Base-by-base conservation (phyloP, 2,113 vertebrate species). In the Himantopus leucocephalus region DNA sequence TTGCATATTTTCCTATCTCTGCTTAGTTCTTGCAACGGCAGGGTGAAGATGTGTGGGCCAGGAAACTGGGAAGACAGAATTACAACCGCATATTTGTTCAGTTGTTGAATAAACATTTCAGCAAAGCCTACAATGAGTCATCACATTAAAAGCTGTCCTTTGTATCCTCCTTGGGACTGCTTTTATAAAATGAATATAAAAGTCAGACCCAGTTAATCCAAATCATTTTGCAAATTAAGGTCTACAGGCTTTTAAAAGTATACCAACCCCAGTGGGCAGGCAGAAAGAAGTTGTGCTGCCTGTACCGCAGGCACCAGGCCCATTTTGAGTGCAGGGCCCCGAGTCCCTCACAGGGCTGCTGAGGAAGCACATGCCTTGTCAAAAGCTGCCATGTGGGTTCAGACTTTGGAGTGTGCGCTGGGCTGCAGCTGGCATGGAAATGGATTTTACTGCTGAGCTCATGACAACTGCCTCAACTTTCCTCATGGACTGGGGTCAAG, bases 201-300 rank as follows among this genome's bases (percentile, higher is more conserved):
- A 92, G 72, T 82, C 94, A 94, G 86, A n/a, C 9, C 27, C 58
- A 34, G 64, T 74, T 88, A 90, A 78, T 55, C 19, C 37, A 87
- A 83, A 66, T 58, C 6, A 21, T 85, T 85, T 89, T 93, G n/a
- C 70, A 87, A 64, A 72, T 78, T 80, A 35, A 76, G 27, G n/a
- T 58, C 72, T 88, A n/a, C 34, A 41, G 50, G 73, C 53, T 77
- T 85, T 93, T 67, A 87, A 90, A 80, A 94, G 81, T 80, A 60
- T 10, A 13, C 29, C 52, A 41, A 43, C 6, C 50, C 84, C 45
- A 3, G 47, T 4, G 58, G 60, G 47, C 52, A 32, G 34, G 37
- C 67, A 77, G 56, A 20, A 45, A n/a, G 39, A 35, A 13, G 48
- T 50, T 50, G 48, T 50, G 22, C 48, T 24, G 66, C 27, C 18